Percentiles rank a stretch among this genome's conserved stretches.
These are phyloP conservation scores for Smithornis capensis DNA, from an alignment of 2,113 vertebrate genomes.

Conservation along the genomic window DNA sequence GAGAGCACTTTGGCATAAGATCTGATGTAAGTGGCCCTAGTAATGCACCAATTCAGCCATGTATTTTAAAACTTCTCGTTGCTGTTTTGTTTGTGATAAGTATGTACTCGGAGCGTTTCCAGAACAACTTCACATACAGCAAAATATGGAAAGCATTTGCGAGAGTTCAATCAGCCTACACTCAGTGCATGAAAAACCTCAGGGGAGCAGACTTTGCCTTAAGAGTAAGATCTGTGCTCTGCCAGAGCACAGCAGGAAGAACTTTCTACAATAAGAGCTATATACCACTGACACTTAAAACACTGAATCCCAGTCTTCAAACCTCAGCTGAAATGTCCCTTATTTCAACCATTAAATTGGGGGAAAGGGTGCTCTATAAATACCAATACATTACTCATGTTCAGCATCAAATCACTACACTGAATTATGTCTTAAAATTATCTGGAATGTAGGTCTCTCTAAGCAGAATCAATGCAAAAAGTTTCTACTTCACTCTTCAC, in stretches of 20 bases:
- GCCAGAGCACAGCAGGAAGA: background rate
- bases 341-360: background rate
- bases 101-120: background rate
- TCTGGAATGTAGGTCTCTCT: background rate
- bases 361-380: background rate
- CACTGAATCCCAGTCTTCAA: background rate
- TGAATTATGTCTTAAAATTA: background rate
- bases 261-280: background rate
- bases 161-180: background rate
- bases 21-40: background rate
- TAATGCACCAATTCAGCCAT: background rate
- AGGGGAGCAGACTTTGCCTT: background rate
- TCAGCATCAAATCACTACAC: background rate
- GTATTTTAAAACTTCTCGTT: constrained; percentile 20
- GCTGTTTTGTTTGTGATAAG: constrained; percentile 42
- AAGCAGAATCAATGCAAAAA: background rate
- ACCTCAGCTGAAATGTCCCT: background rate
- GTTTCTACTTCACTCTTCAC: background rate
- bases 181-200: background rate
- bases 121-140: background rate
- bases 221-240: background rate
- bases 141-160: background rate
- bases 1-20: constrained; percentile 18
- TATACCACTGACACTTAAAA: background rate
- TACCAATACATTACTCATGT: background rate